Evolutionary conservation across 2,113 vertebrate species (phyloP), one percentile per base, ranked within the genome.

Genomic region (Lagopus leucura): DNA sequence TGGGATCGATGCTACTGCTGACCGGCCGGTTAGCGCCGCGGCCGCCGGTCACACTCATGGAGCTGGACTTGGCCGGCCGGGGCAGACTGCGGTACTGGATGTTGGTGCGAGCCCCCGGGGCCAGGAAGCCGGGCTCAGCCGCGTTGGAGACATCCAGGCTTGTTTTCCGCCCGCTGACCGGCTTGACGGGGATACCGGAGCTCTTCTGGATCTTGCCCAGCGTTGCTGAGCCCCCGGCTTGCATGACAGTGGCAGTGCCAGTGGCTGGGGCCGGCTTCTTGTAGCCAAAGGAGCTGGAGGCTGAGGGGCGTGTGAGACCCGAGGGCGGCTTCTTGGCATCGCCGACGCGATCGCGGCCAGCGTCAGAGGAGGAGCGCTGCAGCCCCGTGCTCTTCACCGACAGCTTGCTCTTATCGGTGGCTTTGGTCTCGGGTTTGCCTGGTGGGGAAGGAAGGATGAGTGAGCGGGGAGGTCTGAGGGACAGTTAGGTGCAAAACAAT

Each of bases 81-180:
- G 99, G 99, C 86, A 99, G 98, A 93, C 99, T 99, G 87, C 99
- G 99, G 76, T 99, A 99, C 95, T 99, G 99, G 66, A 99, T 98
- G 86, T 99, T 99, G 30, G 98, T 98, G 32, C 99, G 98, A 75
- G 99, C 99, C 24, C 98, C 98, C 0, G 99, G 98, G 7, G 99
- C 98, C 90, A 99, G 95, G 92, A 99, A 99, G 3, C 99, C 98
- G 0, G 98, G 97, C 72, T 99, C 99, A 0, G 98, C 97, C 0
- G 96, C 94, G 2, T 96, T 98, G 48, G 99, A 98, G 48, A 99
- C 99, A 24, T 99, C 99, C 7, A 99, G 95, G 92, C 99, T 99
- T 1, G 98, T 99, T 93, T 99, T 99, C 25, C 99, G 98, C 24
- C 98, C 98, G 0, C 97, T 97, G 19, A 96, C 97, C 0, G 99